Evolutionary conservation across 2,888 invertebrate species (phyloP).

Genomic region (Leuctra nigra): DNA sequence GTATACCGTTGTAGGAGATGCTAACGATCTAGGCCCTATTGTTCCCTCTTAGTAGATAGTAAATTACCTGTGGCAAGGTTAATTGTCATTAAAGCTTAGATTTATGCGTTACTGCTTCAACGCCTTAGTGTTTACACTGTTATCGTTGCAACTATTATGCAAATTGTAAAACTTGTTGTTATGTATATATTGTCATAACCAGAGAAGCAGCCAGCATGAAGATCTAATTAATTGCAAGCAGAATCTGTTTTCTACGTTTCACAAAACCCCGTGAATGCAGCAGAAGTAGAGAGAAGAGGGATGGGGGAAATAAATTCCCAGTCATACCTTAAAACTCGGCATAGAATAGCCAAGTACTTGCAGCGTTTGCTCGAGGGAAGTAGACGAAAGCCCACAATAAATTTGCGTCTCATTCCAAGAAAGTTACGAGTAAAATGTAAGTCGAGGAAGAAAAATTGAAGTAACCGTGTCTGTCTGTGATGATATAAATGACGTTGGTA

Average conservation of each 20-base stretch:
- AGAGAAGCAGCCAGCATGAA: constrained; percentile 5
- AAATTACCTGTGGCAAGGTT: too few species aligned
- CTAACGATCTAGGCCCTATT: too few species aligned
- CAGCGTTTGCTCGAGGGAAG: not conserved
- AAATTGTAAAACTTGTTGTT: constrained; percentile 12
- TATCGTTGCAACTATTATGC: constrained; percentile 13
- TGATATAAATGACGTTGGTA: too few species aligned
- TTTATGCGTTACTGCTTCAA: not conserved
- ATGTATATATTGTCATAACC: constrained; percentile 12
- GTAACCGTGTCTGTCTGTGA: too few species aligned
- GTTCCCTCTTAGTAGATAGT: too few species aligned
- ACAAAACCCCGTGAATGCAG: constrained; percentile 4
- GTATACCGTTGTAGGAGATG: too few species aligned
- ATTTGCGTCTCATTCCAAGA: too few species aligned
- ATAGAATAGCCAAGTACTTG: too few species aligned
- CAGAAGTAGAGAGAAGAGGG: constrained; percentile 1
- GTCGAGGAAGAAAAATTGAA: too few species aligned
- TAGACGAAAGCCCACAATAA: not conserved
- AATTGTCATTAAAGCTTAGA: not conserved
- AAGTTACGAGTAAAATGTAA: not conserved
- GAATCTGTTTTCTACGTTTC: constrained; percentile 13
- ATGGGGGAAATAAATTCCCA: constrained; percentile 14
- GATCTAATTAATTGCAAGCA: constrained; percentile 13
- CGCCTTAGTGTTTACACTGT: not conserved
- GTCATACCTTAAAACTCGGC: not conserved